Base-by-base conservation (phyloP, 2,113 vertebrate species). In the Siniperca knerii region DNA sequence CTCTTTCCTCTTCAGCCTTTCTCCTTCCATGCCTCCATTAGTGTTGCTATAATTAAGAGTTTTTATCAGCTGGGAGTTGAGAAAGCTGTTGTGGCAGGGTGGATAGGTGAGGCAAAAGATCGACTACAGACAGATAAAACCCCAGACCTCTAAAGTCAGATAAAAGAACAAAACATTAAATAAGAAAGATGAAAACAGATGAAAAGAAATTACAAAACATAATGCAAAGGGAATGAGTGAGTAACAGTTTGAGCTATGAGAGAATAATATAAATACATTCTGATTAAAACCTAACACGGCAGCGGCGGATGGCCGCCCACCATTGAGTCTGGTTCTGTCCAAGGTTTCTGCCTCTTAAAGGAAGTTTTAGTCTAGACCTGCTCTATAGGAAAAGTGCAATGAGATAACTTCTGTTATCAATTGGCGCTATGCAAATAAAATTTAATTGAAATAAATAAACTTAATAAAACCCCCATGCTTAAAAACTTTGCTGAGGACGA, bases 1-100 rank as follows among this genome's bases (percentile, higher is more conserved):
- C 37, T 65, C 62, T 20, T 65, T 64, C 37, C 50, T 66, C 42
- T 7, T 68, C 16, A 11, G 11, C n/a, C 33, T 50, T 37, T 58
- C 13, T 44, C 48, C 29, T 21, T 21, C 37, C 35, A 8, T 62
- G 37, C 15, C 68, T 57, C n/a, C 46, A 33, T 13, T 61, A 6
- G 23, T 48, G 25, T 13, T 54, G 66, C 66, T 42, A 3, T 46
- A 48, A 73, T 16, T 37, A 82, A 23, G 52, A 67, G 12, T 13
- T 73, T 58, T 48, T 20, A 21, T 71, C 20, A 73, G 52, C n/a
- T 40, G 40, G 6, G 20, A 29, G 37, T 52, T 18, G 64, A 75
- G 60, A 58, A 58, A 87, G 75, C 48, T 65, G 75, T 23, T 15
- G 23, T 25, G 55, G 44, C 69, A 40, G 40, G 21, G 37, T 15